A percentile compares a stretch with the other conserved stretches of the same genome.
phyloP scores from a whole-genome alignment of 2,797 vertebrate species.

The Sciurus vulgaris region DNA sequence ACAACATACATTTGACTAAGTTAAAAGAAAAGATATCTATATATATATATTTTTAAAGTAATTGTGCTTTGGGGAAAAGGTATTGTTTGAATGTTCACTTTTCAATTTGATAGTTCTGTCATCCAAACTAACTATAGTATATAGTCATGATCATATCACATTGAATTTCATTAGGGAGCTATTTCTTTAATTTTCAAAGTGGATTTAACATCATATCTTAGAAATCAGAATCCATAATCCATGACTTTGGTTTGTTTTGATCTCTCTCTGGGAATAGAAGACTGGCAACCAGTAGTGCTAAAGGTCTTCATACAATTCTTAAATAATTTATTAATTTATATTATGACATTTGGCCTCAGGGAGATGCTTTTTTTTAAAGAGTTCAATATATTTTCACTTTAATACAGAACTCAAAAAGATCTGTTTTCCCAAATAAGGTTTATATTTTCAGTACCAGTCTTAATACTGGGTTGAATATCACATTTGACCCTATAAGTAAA shows the following conservation, averaged over 20 bases:
- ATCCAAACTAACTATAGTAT: background rate
- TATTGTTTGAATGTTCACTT: slow-evolving; percentile 29
- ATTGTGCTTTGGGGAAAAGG: background rate
- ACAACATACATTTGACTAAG: background rate
- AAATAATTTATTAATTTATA: background rate
- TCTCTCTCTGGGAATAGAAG: background rate
- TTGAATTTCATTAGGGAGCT: slow-evolving; percentile 3
- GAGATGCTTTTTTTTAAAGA: background rate
- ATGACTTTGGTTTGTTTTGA: slow-evolving; percentile 7
- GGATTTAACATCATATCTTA: background rate
- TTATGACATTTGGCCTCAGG: background rate
- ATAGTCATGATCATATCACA: background rate
- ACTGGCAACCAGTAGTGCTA: background rate
- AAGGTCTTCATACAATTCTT: background rate
- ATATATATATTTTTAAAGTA: background rate
- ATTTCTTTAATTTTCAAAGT: background rate
- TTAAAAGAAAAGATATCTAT: background rate
- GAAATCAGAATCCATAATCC: slow-evolving; percentile 35
- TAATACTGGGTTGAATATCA: background rate
- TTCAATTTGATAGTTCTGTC: background rate
- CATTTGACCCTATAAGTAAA: background rate
- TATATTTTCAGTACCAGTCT: background rate
- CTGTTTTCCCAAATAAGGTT: background rate
- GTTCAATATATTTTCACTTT: background rate
- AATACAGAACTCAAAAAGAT: background rate